Base-by-base conservation (phyloP, 2,113 vertebrate species). In the Motacilla alba region DNA sequence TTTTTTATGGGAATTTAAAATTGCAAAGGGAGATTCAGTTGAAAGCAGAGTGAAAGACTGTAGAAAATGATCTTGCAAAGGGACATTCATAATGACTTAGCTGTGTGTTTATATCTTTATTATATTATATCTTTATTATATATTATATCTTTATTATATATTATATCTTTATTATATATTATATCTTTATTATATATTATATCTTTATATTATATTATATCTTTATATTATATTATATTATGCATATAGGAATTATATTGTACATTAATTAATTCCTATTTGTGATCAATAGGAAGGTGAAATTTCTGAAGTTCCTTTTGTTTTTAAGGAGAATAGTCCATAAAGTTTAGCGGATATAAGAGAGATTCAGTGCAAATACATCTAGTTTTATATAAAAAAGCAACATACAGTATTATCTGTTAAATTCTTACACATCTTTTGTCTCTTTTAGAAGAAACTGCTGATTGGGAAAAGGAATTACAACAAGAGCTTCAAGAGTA, bases 401-500 rank as follows among this genome's bases (percentile, higher is more conserved):
- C 31, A 63, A 60, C 12, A 35, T 77, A 80, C 33, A 87, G 0
- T 49, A 66, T 41, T 78, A 46, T 26, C 33, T 11, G 3, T 28
- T 44, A 75, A 73, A 55, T 75, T 78, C 26, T 80, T 46, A 15
- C 7, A 22, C 11, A 31, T 90, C 1, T 13, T 91, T 84, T 90
- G 4, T 95, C 13, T 96, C 64, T 95, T 95, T 43, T 85, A 99
- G 99, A 99, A 66, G 99, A 99, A 89, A 86, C 98, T 16, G 96
- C 99, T 14, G 99, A 99, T 20, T 99, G 99, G 99, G 99, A 99
- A 91, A 98, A 99, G 92, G 99, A 99, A 96, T 97, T 99, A 10
- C 99, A 99, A 83, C 98, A 99, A 93, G 99, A 99, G 84, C 98
- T 99, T 52, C 99, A 99, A 93, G 99, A 99, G 77, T 99, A 99